A percentile compares a stretch with the other conserved stretches of the same genome.
phyloP scores from a whole-genome alignment of 2,797 vertebrate species.

The Tadarida brasiliensis region DNA sequence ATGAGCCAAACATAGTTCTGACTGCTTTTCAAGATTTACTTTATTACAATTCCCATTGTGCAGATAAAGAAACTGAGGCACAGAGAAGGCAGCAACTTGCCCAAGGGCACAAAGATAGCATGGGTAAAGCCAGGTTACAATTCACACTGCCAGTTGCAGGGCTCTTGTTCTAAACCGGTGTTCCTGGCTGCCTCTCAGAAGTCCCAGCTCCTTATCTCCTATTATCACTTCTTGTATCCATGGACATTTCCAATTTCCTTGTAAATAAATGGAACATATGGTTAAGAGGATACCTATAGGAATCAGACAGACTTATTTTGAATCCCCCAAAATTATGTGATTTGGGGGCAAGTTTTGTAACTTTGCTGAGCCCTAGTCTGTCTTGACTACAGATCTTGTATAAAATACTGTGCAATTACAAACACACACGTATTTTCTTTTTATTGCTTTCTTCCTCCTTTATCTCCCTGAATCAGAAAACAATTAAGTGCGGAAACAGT shows the following conservation, averaged over 20 bases:
- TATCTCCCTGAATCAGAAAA: not conserved
- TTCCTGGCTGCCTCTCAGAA: not conserved
- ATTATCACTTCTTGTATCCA: not conserved
- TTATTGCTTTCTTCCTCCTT: not conserved
- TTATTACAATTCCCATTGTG: not conserved
- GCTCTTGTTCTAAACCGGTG: not conserved
- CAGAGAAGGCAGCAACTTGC: not conserved
- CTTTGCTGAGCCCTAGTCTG: not conserved
- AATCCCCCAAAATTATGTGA: not conserved
- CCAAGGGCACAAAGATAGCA: not conserved
- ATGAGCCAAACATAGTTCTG: not conserved
- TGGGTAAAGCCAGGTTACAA: not conserved
- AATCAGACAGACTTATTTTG: not conserved
- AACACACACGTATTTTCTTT: not conserved
- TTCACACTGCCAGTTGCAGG: not conserved
- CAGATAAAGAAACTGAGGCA: not conserved
- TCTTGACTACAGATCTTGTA: not conserved
- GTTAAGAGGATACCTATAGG: not conserved
- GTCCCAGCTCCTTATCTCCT: not conserved
- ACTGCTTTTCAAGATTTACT: not conserved
- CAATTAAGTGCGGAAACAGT: conserved; percentile 6
- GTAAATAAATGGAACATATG: not conserved
- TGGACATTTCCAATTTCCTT: not conserved
- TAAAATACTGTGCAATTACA: not conserved
- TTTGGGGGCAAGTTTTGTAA: not conserved